Evolutionary conservation across 2,888 invertebrate species (phyloP).

Genomic region (Cryptus armator): DNA sequence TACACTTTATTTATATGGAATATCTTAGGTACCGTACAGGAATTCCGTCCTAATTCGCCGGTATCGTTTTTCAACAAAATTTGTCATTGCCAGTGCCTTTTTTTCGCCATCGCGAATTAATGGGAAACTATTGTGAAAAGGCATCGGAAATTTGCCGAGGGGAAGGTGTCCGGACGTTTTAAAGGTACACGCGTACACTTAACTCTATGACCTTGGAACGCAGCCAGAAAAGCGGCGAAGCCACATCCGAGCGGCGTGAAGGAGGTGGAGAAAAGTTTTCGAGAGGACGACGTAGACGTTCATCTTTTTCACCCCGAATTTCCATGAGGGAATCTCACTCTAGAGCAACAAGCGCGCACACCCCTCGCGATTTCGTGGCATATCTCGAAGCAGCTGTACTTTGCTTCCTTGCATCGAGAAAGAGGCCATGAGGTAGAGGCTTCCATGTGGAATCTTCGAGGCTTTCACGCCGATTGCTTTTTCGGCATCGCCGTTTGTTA

Average conservation of each 20-base stretch:
- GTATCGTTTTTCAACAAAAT: background rate
- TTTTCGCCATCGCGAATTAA: background rate
- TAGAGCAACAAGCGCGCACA: slow-evolving; percentile 29
- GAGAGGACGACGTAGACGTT: slow-evolving; percentile 32
- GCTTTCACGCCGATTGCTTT: slow-evolving; percentile 80
- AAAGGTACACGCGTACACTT: background rate
- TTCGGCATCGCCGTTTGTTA: slow-evolving; percentile 77
- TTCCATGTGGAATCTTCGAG: slow-evolving; percentile 60
- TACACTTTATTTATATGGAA: too few species aligned
- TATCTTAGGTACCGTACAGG: too few species aligned
- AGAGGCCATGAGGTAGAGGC: slow-evolving; percentile 27
- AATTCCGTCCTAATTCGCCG: too few species aligned
- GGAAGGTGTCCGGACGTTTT: background rate
- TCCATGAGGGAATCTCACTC: slow-evolving; percentile 43
- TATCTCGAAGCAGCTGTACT: slow-evolving; percentile 41
- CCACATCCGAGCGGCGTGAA: background rate
- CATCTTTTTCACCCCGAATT: slow-evolving; percentile 39
- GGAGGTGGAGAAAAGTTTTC: slow-evolving; percentile 33
- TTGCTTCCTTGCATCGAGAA: slow-evolving; percentile 41
- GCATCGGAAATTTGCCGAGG: background rate
- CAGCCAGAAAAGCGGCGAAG: slow-evolving; percentile 18
- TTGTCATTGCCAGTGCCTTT: background rate
- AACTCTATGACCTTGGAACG: slow-evolving; percentile 30
- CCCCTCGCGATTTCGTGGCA: slow-evolving; percentile 36
- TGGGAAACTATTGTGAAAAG: background rate